phyloP scores from a whole-genome alignment of 2,888 invertebrate genomes.

The Heliconius erato region DNA sequence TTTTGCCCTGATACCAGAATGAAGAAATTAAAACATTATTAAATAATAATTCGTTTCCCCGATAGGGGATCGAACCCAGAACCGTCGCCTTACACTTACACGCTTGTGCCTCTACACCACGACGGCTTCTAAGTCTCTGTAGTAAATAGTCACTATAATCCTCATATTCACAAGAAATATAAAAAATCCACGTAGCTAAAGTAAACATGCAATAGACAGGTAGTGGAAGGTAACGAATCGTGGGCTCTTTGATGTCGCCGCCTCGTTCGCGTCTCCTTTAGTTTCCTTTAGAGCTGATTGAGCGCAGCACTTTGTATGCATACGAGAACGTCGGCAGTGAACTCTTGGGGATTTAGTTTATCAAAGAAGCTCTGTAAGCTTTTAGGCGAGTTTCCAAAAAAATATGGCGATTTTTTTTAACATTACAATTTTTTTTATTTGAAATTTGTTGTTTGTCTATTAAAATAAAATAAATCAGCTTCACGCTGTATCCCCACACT shows the following conservation, averaged over 20 bases:
- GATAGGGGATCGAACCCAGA: too few relatives aligned
- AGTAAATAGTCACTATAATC: background rate
- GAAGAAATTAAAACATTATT: too few relatives aligned
- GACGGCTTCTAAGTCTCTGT: too few relatives aligned
- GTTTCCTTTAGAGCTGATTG: conserved; percentile 82
- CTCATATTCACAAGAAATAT: conserved; percentile 16
- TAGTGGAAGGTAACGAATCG: conserved; percentile 44
- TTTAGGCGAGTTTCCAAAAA: conserved; percentile 8
- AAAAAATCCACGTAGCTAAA: conserved; percentile 5
- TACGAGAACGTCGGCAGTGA: conserved; percentile 75
- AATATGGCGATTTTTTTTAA: too few relatives aligned
- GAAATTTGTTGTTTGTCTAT: too few relatives aligned
- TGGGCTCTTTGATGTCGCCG: conserved; percentile 42
- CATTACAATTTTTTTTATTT: too few relatives aligned
- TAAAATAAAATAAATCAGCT: too few relatives aligned
- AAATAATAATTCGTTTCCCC: too few relatives aligned
- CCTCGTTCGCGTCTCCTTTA: conserved; percentile 66
- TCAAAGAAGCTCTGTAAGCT: conserved; percentile 28
- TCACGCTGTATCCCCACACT: too few relatives aligned
- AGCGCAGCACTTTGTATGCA: conserved; percentile 80
- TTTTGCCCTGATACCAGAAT: too few relatives aligned
- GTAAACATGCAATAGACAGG: conserved; percentile 32
- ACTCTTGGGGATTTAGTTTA: conserved; percentile 66
- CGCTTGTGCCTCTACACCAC: too few relatives aligned
- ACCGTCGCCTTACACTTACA: too few relatives aligned